phyloP scores from a whole-genome alignment of 2,113 vertebrate genomes.

The Artemisiospiza belli region DNA sequence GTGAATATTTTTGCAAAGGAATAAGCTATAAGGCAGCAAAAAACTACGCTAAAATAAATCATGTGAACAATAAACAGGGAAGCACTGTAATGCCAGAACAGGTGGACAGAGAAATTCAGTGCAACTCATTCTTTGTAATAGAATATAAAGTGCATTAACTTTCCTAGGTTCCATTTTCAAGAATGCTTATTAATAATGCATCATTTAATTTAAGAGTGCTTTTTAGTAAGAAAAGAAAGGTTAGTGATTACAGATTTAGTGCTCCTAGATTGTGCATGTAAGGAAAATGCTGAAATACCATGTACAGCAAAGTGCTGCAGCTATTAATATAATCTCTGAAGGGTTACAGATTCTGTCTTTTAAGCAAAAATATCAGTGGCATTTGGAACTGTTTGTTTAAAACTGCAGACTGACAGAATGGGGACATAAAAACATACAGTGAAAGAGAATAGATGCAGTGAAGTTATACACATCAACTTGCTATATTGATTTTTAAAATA shows the following conservation, averaged over 20 bases:
- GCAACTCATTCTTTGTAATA: neutral
- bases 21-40: neutral
- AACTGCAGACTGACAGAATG: conserved; percentile 70
- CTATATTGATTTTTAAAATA: conserved; percentile 15
- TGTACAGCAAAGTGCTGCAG: neutral
- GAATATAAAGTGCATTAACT: neutral
- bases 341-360: conserved; percentile 51
- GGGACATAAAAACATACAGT: conserved; percentile 51
- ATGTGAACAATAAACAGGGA: neutral
- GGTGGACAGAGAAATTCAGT: neutral
- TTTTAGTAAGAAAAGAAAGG: neutral
- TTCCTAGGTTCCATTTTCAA: neutral
- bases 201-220: conserved; percentile 14
- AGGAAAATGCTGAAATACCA: neutral
- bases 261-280: neutral
- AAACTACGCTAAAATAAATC: neutral
- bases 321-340: conserved; percentile 61
- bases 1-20: neutral
- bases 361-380: conserved; percentile 63
- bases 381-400: conserved; percentile 68
- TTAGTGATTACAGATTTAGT: conserved; percentile 11
- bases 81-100: neutral
- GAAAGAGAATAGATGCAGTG: conserved; percentile 19
- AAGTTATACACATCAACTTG: neutral
- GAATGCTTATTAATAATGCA: conserved; percentile 18